phyloP scores from a whole-genome alignment of 2,113 vertebrate species.

The Oncorhynchus nerka region DNA sequence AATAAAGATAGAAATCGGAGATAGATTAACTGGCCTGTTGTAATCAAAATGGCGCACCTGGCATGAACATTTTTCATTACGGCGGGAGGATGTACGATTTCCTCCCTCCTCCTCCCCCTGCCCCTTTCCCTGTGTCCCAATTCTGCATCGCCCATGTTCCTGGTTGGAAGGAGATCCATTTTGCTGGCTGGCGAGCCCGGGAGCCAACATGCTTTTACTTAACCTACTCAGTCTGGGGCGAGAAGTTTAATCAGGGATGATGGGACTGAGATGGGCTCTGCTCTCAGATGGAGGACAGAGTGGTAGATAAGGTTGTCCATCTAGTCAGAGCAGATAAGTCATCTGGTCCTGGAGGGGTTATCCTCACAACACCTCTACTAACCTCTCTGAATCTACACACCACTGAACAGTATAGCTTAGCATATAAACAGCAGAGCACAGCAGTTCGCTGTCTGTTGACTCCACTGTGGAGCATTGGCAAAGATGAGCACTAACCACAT shows the following conservation, averaged over 20 bases:
- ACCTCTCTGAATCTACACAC: too few relatives aligned
- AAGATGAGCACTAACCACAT: too few relatives aligned
- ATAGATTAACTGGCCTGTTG: conserved; percentile 48
- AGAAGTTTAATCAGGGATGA: conserved; percentile 11
- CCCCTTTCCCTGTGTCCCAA: neutral
- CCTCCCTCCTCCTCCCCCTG: neutral
- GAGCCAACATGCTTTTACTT: conserved; percentile 54
- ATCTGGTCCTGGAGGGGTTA: too few relatives aligned
- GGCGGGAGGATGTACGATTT: conserved; percentile 37
- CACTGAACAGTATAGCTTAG: too few relatives aligned
- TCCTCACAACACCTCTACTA: too few relatives aligned
- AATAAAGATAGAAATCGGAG: conserved; percentile 41
- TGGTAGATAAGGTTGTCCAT: neutral
- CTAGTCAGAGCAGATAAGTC: neutral
- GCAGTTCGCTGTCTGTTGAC: too few relatives aligned
- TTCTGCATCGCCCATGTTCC: neutral
- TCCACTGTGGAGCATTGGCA: too few relatives aligned
- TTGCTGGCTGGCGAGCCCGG: conserved; percentile 32
- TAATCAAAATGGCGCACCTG: conserved; percentile 47
- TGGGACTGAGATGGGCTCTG: conserved; percentile 21
- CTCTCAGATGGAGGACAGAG: neutral
- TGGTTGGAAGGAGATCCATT: conserved; percentile 44
- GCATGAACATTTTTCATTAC: conserved; percentile 57
- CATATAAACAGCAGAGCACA: too few relatives aligned
- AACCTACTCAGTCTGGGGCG: conserved; percentile 29